Base-by-base conservation (phyloP, 64 coral and sea anemone species). In the Hydrozoanthus tunicans region DNA sequence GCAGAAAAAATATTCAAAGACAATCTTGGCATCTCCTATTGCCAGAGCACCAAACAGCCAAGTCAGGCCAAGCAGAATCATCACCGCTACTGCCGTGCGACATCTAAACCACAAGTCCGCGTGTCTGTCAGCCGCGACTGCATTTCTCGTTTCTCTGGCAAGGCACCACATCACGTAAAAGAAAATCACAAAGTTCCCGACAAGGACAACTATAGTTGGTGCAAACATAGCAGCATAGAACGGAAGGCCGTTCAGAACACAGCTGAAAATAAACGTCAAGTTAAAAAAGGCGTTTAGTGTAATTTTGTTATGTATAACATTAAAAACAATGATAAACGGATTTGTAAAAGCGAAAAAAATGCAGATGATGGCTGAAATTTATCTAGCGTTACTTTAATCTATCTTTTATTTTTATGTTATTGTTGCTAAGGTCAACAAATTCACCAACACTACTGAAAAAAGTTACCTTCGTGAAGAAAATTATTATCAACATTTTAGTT, bases 1-100 rank as follows among this genome's bases (percentile, higher is more conserved):
- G 59, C 94, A 93, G 74, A 96, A 96, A 3, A 96, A 70, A 59
- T 96, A 96, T 17, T 96, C 94, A 62, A 96, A 93, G 43, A 84
- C 81, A 4, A 90, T 10, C 67, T 91, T 89, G 11, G 91, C 91
- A 70, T 68, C 79, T 26, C 85, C 89, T 58, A 96, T 77, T 2
- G 94, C 91, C 13, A 95, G 78, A 23, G 94, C 85, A 4, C 94
- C 94, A 79, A 95, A 95, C 6, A 90, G 3, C 94, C 94, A 95
- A 5, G 94, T 95, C 2, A 95, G 70, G 10, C 94, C 94, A 8
- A 95, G 77, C 1, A 95, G 86, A 68, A 85, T 13, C 91, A 95
- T 78, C 62, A 95, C 90, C 51, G 94, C 94, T 51, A 90, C 4
- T 23, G 91, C 86, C 15, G 94, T 95, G 53, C 94, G 90, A 9